Evolutionary conservation across 2,113 vertebrate species (phyloP), one percentile per base, ranked within the genome.

Genomic region (Irena cyanogastra): DNA sequence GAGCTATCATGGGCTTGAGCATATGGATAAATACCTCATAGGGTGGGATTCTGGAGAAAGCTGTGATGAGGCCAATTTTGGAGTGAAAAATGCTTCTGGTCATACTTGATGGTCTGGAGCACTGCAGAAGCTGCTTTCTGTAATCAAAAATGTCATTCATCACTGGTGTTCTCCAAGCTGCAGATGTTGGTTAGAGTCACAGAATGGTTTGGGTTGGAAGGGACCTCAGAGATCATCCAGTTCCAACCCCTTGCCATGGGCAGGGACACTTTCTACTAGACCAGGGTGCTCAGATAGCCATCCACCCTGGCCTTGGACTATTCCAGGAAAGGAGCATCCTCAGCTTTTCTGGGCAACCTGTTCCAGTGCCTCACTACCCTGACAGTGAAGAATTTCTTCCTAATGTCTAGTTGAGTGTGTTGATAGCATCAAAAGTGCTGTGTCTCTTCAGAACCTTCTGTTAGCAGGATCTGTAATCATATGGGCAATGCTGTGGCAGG

Each of bases 291-390:
- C 33, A 50, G 28, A 37, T 10, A 37, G 28, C 16, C 19, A n/a
- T 60, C 28, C 13, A n/a, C 0, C 13, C 45, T 53, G 39, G 45
- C 45, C n/a, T 82, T 53, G 39, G 24, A n/a, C 24, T 1, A 0
- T 53, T 66, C 10, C 45, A 41, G 20, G 35, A 22, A 28, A 37
- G 26, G 42, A 30, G 20, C 28, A 47, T 27, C 30, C 61, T 41
- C 39, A 68, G 11, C 70, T 75, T 47, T 39, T 60, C 53, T 68
- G 39, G 52, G 39, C 9, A 60, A 7, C n/a, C 47, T 53, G 9
- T 47, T 30, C 19, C 30, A 22, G n/a, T 35, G 47, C n/a, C 30
- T 83, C 54, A 41, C 7, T 3, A 8, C 28, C 14, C n/a, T 61
- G 30, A 13, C 39, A 53, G 16, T 68, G 53, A 83, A 54, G 21